Evolutionary conservation across 64 coral and sea anemone species (phyloP).

Genomic region (Hydrozoanthus tunicans): DNA sequence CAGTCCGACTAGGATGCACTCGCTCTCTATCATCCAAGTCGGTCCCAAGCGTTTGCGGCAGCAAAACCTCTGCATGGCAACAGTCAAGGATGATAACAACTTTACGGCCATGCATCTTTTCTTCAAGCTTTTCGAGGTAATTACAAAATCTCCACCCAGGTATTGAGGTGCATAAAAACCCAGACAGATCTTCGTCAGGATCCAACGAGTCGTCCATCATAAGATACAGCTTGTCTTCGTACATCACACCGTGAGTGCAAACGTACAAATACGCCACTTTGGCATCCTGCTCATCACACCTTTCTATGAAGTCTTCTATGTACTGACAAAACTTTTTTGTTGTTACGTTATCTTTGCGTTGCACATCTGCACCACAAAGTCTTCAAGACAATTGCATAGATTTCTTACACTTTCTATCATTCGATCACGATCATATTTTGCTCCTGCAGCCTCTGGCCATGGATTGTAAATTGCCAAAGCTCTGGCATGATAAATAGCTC

Average conservation of each 20-base stretch:
- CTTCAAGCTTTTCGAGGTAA: not conserved
- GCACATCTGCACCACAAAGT: not conserved
- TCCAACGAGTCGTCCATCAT: constrained; percentile 12
- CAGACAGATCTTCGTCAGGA: not conserved
- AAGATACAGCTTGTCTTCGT: not conserved
- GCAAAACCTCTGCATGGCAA: not conserved
- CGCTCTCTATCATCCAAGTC: not conserved
- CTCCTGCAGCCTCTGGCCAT: not conserved
- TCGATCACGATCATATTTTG: not conserved
- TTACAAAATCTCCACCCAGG: not conserved
- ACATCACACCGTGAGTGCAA: constrained; percentile 4
- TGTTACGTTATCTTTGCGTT: not conserved
- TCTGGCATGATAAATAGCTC: not conserved
- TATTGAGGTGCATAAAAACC: not conserved
- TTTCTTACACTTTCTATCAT: not conserved
- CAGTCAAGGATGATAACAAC: not conserved
- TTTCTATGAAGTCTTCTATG: not conserved
- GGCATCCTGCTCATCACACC: not conserved
- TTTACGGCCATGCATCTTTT: not conserved
- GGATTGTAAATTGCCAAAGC: not conserved
- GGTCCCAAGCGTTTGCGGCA: not conserved
- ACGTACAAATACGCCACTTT: not conserved
- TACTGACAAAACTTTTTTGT: not conserved
- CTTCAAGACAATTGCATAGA: not conserved
- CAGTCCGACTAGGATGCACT: not conserved